These are phyloP conservation scores for Morus bassanus DNA, from an alignment of 2,797 vertebrate species.

Conservation along the genomic window DNA sequence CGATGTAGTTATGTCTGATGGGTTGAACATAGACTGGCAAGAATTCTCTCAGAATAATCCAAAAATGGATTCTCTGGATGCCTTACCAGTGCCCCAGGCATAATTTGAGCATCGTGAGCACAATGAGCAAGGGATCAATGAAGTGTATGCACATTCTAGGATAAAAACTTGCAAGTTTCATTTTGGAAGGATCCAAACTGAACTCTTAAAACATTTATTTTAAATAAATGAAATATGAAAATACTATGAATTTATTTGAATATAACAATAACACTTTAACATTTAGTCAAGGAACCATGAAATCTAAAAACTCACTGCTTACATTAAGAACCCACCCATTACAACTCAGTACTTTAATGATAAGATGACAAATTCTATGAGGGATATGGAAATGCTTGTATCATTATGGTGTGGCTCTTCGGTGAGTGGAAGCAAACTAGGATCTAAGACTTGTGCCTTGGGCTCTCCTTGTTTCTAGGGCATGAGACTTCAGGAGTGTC, in stretches of 20 bases:
- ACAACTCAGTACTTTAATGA: conserved; percentile 15
- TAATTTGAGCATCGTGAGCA: neutral
- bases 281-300: conserved; percentile 39
- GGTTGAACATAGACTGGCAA: neutral
- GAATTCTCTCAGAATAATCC: neutral
- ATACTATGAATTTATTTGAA: conserved; percentile 37
- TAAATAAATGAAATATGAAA: conserved; percentile 52
- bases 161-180: neutral
- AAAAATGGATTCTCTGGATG: neutral
- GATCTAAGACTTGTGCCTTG: neutral
- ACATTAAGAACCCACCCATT: conserved; percentile 37
- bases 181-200: neutral
- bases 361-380: neutral
- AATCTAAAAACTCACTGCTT: conserved; percentile 26
- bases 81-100: neutral
- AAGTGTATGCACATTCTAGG: neutral
- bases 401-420: neutral
- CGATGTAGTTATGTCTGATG: fast-evolving
- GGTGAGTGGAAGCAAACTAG: neutral
- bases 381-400: neutral
- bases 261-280: conserved; percentile 53
- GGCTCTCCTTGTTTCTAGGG: neutral
- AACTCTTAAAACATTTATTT: conserved; percentile 25
- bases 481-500: fast-evolving
- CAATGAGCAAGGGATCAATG: neutral